Base-by-base conservation (phyloP, 2,797 vertebrate genomes). In the Sebastes taczanowskii region DNA sequence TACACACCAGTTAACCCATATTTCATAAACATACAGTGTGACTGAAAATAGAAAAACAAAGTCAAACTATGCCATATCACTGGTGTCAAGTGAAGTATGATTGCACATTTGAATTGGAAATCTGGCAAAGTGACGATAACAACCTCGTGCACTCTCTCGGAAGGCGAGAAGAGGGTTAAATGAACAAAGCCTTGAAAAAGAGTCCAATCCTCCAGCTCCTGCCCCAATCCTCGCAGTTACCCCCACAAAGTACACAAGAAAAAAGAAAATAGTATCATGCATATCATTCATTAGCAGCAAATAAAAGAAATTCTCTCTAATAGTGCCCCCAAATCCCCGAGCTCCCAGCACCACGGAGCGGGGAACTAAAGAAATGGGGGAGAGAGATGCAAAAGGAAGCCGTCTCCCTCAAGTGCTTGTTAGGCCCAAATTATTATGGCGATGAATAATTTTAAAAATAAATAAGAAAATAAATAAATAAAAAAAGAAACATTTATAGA, bases 371-470 rank as follows among this genome's bases (percentile, higher is more conserved):
- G 88, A 89, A 93, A 91, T 80, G 79, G 86, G 86, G 90, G 85
- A 83, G 88, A 87, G 87, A 93, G 93, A 94, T 93, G 94, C 91
- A 91, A 95, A 95, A 95, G 92, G 90, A 96, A 93, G 87, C 96
- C 93, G 91, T 95, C 96, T 98, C 97, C 97, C 97, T 96, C 94
- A 97, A 97, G 97, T 97, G 96, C 97, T 99, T 96, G 97, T 98
- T 97, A 98, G 91, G 95, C 96, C 92, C 95, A 96, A 96, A 96
- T 97, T 96, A 96, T 95, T 93, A 94, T 90, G 93, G 92, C 95
- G 95, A 96, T 96, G 96, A 96, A 94, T 96, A 95, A 96, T 95
- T 95, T 95, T 94, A 92, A 92, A 94, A 96, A 96, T 95, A 95
- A 95, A 95, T 94, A 95, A 91, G 90, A 90, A 95, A 95, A 95